Percentiles rank a stretch among this genome's conserved stretches.
These are phyloP conservation scores for Laterallus jamaicensis DNA, from an alignment of 2,113 vertebrate species.

Conservation along the genomic window DNA sequence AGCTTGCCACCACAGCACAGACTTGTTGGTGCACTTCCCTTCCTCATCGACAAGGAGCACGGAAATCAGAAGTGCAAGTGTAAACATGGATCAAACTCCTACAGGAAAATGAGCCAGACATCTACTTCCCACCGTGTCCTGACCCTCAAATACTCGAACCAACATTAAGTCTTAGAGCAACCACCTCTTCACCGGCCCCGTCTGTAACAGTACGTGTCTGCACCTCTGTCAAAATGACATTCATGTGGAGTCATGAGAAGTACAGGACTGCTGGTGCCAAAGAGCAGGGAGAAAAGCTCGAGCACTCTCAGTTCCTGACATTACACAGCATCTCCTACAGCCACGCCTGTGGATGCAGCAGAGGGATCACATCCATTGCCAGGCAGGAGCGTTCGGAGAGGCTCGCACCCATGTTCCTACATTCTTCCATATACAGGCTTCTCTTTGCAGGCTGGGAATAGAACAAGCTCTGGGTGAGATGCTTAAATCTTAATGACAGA, in stretches of 20 bases:
- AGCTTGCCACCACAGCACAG: background rate
- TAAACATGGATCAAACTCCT: background rate
- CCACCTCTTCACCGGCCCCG: background rate
- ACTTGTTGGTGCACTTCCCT: background rate
- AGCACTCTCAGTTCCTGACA: background rate
- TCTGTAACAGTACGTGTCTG: background rate
- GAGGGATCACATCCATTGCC: background rate
- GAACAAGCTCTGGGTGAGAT: background rate
- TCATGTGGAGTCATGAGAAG: background rate
- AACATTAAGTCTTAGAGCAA: background rate
- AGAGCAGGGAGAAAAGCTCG: background rate
- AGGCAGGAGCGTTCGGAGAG: background rate
- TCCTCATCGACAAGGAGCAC: background rate
- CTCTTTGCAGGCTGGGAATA: background rate
- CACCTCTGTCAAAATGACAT: background rate
- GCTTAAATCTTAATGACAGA: background rate
- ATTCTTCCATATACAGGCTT: background rate
- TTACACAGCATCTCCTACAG: background rate
- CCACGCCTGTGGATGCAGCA: background rate
- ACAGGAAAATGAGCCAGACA: background rate
- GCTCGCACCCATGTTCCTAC: accelerated
- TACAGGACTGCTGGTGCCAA: background rate
- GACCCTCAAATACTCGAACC: background rate
- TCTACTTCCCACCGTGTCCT: background rate
- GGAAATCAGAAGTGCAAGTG: background rate